Evolutionary conservation across 2,797 vertebrate genomes (phyloP), one percentile per base, ranked within the genome.

Genomic region (Nannoperca obscura): DNA sequence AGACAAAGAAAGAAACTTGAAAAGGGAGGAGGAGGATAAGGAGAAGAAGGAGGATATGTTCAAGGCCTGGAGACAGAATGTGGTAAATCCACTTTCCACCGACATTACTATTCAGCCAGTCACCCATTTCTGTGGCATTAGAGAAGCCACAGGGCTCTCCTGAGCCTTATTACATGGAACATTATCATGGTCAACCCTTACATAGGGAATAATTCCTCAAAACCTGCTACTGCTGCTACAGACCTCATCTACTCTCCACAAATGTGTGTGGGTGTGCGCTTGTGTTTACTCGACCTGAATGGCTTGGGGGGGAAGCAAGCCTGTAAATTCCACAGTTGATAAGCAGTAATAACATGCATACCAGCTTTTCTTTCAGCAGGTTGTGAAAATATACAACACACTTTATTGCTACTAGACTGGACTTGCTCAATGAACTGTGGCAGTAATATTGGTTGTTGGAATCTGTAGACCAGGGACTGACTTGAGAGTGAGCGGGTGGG

Each of bases 281-380:
- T 73, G 67, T 74, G 80, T 88, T 86, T 84, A 80, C 74, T 86
- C 62, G 30, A 66, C 71, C 75, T 74, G 69, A 73, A 75, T 46
- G 32, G 63, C 59, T 75, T 9, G n/a, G 27, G 52, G 32, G 32
- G 68, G 80, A 80, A 84, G 78, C 84, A 86, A 73, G 76, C 69
- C 83, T 76, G 77, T 85, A 88, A 88, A 91, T 85, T 90, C 85
- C 86, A 84, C 53, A 73, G 84, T 59, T 85, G 88, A 89, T 87
- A 74, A 85, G 89, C 54, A 64, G 72, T 60, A 81, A 90, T 65
- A 89, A 86, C 84, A 81, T 30, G 50, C 70, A 71, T 75, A 75
- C 75, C 73, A 66, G 74, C 61, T 74, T 84, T 68, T 72, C 64
- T 70, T 68, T 64, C 64, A 74, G 76, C 85, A 69, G 84, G 72